Evolutionary conservation across 2,888 invertebrate species (phyloP), one percentile per base, ranked within the genome.

Genomic region (Branchellion lobata): DNA sequence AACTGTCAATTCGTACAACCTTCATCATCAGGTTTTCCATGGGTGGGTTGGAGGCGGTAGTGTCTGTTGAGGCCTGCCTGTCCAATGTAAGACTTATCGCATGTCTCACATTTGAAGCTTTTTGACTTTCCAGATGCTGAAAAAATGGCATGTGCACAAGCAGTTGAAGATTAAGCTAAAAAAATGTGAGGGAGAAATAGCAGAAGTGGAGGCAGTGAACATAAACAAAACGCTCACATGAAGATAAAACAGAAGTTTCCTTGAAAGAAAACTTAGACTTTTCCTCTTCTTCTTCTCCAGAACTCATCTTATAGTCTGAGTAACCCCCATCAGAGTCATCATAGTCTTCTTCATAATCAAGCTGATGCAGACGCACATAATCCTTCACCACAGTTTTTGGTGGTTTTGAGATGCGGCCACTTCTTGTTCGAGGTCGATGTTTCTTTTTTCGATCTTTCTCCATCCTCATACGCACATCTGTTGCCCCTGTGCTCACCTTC

Each of bases 81-180:
- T 5, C 91, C 91, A 77, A 91, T 86, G 85, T 91, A 92, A 24
- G 90, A 90, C 85, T 91, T 91, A 78, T 89, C 89, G 86, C 92
- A 92, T n/a, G 90, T 90, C 0, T 90, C 90, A 85, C 92, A 92
- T 51, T 90, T 88, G 84, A 78, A 69, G 29, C 72, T 36, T 31
- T 73, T 80, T 27, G 69, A 57, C 78, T 79, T 79, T 33, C 61
- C 51, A 34, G 77, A 77, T n/a, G 65, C 77, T 77, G 40, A 8
- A n/a, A n/a, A n/a, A n/a, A n/a, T n/a, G n/a, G n/a, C n/a, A n/a
- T n/a, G n/a, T n/a, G n/a, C n/a, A n/a, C n/a, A n/a, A n/a, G n/a
- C n/a, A n/a, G n/a, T n/a, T n/a, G n/a, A n/a, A n/a, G n/a, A n/a
- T n/a, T n/a, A n/a, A n/a, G n/a, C n/a, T n/a, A n/a, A n/a, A n/a